These are phyloP conservation scores for Calypte anna DNA, from an alignment of 2,113 vertebrate species.

Conservation along the genomic window DNA sequence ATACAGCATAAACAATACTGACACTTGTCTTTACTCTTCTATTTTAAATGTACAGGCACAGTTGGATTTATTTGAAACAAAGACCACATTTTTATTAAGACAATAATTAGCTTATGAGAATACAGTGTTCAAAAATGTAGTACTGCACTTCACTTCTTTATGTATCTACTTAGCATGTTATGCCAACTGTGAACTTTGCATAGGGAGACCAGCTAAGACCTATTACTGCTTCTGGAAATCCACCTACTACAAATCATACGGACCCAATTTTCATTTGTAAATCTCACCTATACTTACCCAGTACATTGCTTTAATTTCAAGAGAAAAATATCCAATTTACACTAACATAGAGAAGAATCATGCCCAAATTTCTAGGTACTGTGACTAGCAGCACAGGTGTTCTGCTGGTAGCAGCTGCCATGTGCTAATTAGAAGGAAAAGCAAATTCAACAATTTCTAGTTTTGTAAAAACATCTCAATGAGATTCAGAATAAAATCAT, in stretches of 20 bases:
- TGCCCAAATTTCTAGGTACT: background rate
- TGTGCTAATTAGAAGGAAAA: conserved; percentile 44
- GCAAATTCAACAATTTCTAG: conserved; percentile 15
- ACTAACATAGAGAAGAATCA: background rate
- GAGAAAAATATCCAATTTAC: background rate
- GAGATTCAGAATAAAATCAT: background rate
- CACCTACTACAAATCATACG: background rate
- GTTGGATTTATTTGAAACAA: background rate
- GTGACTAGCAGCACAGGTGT: conserved; percentile 29
- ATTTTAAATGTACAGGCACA: background rate
- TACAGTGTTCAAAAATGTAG: background rate
- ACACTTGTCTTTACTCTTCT: background rate
- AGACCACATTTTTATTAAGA: background rate
- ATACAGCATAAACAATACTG: background rate
- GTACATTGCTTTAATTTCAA: background rate
- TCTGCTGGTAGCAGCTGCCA: conserved; percentile 43
- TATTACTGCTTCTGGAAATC: background rate
- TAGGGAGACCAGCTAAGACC: background rate
- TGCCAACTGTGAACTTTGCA: background rate
- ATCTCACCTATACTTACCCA: background rate
- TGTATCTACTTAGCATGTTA: background rate
- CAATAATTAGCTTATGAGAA: background rate
- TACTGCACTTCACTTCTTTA: background rate
- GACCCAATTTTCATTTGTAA: background rate
- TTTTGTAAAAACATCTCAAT: background rate